Percentiles rank a stretch among this genome's conserved stretches.
phyloP scores from a whole-genome alignment of 2,888 invertebrate species.

The Rotaria socialis region DNA sequence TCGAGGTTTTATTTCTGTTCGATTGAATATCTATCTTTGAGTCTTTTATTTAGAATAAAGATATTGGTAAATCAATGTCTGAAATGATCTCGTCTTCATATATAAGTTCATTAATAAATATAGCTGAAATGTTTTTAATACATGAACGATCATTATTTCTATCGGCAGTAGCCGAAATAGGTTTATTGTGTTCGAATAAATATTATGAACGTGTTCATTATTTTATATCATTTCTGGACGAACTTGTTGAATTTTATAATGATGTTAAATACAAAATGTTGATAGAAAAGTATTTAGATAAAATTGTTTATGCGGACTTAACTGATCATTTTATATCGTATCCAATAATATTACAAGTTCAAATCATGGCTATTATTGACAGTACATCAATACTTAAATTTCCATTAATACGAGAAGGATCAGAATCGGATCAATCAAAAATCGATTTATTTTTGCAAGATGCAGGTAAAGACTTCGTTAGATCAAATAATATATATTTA shows the following conservation, averaged over 20 bases:
- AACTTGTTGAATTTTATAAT: background rate
- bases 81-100: background rate
- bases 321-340: constrained; percentile 24
- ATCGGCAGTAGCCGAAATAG: background rate
- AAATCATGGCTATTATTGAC: background rate
- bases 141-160: constrained; percentile 11
- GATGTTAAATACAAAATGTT: background rate
- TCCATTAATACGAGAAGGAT: background rate
- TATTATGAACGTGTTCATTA: constrained; percentile 33
- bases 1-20: background rate
- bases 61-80: background rate
- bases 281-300: background rate
- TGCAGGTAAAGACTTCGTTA: background rate
- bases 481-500: too few species aligned
- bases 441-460: constrained; percentile 21
- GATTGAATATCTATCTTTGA: background rate
- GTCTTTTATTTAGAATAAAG: background rate
- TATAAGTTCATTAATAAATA: background rate
- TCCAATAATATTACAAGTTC: constrained; percentile 9
- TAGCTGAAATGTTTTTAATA: background rate
- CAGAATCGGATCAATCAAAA: constrained; percentile 26
- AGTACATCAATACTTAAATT: background rate
- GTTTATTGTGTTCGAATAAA: background rate
- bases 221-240: constrained; percentile 9
- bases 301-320: constrained; percentile 19